Percentiles rank a stretch among this genome's conserved stretches.
phyloP scores from a whole-genome alignment of 2,888 invertebrate species.

The Julus scanicus region DNA sequence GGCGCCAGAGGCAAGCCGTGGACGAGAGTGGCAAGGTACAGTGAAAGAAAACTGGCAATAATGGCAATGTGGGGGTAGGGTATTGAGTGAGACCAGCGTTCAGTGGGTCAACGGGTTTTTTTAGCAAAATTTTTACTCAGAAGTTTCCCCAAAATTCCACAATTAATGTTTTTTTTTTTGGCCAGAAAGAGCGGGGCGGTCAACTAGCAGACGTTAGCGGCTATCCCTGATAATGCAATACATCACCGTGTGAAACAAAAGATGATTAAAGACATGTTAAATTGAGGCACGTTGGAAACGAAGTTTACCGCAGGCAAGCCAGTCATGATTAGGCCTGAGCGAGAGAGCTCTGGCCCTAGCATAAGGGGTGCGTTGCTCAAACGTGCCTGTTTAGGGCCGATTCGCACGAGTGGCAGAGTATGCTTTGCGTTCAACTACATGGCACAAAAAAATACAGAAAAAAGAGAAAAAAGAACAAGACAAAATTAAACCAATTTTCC shows the following conservation, averaged over 20 bases:
- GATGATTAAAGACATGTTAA: slow-evolving; percentile 44
- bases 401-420: slow-evolving; percentile 56
- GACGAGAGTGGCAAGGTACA: slow-evolving; percentile 5
- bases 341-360: slow-evolving; percentile 58
- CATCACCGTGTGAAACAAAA: slow-evolving; percentile 40
- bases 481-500: slow-evolving; percentile 58
- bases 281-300: slow-evolving; percentile 56
- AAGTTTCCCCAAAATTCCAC: not conserved
- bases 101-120: not conserved
- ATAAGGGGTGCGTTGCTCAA: slow-evolving; percentile 58
- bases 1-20: not conserved
- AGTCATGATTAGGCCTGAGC: slow-evolving; percentile 58
- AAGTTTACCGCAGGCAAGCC: slow-evolving; percentile 59
- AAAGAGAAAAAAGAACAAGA: slow-evolving; percentile 59
- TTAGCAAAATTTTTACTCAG: not conserved
- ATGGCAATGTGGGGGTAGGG: slow-evolving; percentile 9
- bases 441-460: slow-evolving; percentile 60
- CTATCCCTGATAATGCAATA: slow-evolving; percentile 20
- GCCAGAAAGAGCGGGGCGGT: not conserved
- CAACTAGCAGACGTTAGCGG: not conserved
- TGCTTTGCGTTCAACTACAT: slow-evolving; percentile 59
- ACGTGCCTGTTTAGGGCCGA: slow-evolving; percentile 57
- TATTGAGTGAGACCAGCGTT: slow-evolving; percentile 4
- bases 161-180: not conserved
- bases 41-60: slow-evolving; percentile 14